These are phyloP conservation scores for Nasua narica DNA, from an alignment of 2,797 vertebrate genomes.

Conservation along the genomic window DNA sequence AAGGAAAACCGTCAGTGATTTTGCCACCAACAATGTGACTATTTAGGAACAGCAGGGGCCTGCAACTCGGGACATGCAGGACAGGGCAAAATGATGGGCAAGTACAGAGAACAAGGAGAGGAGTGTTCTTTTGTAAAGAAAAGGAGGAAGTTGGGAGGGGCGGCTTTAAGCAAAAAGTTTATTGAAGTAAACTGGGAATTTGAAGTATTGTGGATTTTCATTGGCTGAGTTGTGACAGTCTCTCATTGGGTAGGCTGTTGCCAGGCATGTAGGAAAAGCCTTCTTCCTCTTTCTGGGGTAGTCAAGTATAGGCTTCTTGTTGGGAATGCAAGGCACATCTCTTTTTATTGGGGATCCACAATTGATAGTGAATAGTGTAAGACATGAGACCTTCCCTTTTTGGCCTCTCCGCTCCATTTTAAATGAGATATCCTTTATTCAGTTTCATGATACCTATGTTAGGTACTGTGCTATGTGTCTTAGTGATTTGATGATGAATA, in stretches of 20 bases:
- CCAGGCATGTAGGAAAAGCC: not conserved
- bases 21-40: not conserved
- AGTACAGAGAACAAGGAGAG: not conserved
- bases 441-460: not conserved
- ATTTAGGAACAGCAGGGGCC: not conserved
- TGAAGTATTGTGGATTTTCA: not conserved
- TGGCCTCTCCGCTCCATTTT: not conserved
- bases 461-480: not conserved
- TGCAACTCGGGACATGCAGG: not conserved
- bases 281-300: not conserved
- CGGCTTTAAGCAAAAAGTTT: not conserved
- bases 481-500: constrained; percentile 11
- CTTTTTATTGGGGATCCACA: not conserved
- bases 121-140: not conserved
- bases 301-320: not conserved
- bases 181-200: not conserved
- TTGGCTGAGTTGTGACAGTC: not conserved
- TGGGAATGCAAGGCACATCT: not conserved
- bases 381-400: not conserved
- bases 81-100: not conserved
- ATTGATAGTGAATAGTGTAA: not conserved
- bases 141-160: not conserved
- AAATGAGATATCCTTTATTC: not conserved
- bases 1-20: not conserved
- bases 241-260: not conserved